Evolutionary conservation across 2,113 vertebrate genomes (phyloP), one percentile per base, ranked within the genome.

Genomic region (Eulacestoma nigropectus): DNA sequence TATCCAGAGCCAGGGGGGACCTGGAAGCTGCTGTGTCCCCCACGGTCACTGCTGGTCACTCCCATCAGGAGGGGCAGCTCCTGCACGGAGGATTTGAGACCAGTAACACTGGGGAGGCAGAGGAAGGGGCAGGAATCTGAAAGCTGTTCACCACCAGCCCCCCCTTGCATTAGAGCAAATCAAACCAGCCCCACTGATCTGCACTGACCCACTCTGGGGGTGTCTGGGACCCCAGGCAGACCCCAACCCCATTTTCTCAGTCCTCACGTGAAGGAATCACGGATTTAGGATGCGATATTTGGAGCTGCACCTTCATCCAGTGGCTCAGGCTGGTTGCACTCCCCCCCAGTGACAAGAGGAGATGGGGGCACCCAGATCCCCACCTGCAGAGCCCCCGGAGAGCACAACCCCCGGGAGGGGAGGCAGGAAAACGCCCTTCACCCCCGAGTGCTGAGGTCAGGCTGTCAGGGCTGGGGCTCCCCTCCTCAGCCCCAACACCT

Each of bases 21-120:
- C 21, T 37, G 47, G 26, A 3, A 10, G 22, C 11, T 57, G 35
- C 35, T 0, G 0, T 25, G 14, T 49, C 32, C 39, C 39, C n/a
- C 42, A 5, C 0, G 4, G 42, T 39, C 76, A 17, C 27, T 16
- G 1, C 59, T 44, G 41, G 52, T 82, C 30, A 11, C 17, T 18
- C 49, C 50, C 53, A 7, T 7, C 0, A 0, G 11, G 23, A 21
- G 27, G 27, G 44, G 44, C 70, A 69, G 35, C 44, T 74, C 53
- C 1, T 1, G 15, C n/a, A 35, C 4, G 4, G 57, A 33, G 44
- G 18, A 41, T 52, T 78, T 33, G 50, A 74, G 70, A 32, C 18
- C 14, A 8, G 7, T 29, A 6, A 33, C 6, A 2, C 42, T n/a
- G 47, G 42, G 29, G 20, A 90, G 26, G 30, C 62, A 81, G 39